Base-by-base conservation (phyloP, 2,888 invertebrate species). In the Xestobium rufovillosum region DNA sequence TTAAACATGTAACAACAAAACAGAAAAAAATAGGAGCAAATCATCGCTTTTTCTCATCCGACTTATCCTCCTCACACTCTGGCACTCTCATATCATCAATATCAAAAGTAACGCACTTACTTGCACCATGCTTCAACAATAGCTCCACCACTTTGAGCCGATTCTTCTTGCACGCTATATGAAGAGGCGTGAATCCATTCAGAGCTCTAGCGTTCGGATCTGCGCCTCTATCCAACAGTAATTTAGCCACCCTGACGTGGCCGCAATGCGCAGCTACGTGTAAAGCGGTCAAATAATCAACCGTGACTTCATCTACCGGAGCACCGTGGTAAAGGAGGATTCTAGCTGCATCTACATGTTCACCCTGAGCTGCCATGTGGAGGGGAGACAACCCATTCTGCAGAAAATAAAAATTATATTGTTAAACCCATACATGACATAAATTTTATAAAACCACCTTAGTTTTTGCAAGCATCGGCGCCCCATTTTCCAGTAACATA, bases 161-260 rank as follows among this genome's bases (percentile, higher is more conserved):
- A 66, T 97, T 97, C 69, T 98, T 98, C 70, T 98, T 97, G 70
- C 97, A 98, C 3, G 97, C 97, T 55, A 97, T 96, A 66, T 97
- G 96, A 36, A 97, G 72, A 0, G 96, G 95, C 0, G 96, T 97
- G 68, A 98, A 98, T 0, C 97, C 97, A 64, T 98, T 98, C 17
- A 95, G 72, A 3, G 95, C 95, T 19, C 97, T 75, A 1, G 96
- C 85, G 66, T 98, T 96, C 0, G 95, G 88, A 68, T 97, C 95
- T n/a, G 96, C 96, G 56, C 90, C 88, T 51, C 88, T 76, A 60
- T 95, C 95, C 41, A 96, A 71, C 15, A 96, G 74, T 25, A 96
- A 71, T 59, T 83, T 94, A 3, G 96, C 95, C 3, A 95, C 94
- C 59, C 90, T 73, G 16, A 94, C 91, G 61, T 92, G 91, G 4